Conservation (phyloP, 2,797 vertebrate genomes). For the Merluccius polli region DNA sequence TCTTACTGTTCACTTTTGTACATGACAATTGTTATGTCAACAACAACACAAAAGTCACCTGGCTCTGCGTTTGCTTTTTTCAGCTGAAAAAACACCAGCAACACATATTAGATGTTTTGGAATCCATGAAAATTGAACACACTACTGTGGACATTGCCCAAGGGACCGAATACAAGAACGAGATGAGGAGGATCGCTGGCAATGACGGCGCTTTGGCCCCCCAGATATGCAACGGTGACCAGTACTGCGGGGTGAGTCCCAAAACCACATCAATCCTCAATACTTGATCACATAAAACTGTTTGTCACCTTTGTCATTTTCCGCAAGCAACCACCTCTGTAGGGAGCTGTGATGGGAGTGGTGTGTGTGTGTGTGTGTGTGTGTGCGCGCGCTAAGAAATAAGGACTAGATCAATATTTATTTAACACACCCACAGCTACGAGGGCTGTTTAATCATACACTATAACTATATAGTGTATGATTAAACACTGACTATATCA, state of each 20-base stretch:
- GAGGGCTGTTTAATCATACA: too few relatives aligned
- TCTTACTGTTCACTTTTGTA: background rate
- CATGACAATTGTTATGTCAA: background rate
- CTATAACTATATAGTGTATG: too few relatives aligned
- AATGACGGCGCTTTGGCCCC: conserved; percentile 44
- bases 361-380: background rate
- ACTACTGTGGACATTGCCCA: conserved; percentile 35
- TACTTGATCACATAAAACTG: background rate
- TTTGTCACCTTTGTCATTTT: background rate
- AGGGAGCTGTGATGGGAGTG: too few relatives aligned
- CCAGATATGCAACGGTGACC: conserved; percentile 52
- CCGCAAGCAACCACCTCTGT: background rate
- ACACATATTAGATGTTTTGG: conserved; percentile 20
- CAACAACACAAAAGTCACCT: background rate
- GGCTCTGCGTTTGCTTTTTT: background rate
- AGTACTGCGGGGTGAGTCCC: conserved; percentile 62
- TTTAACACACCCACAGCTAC: background rate
- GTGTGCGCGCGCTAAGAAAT: background rate
- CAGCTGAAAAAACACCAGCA: conserved; percentile 50
- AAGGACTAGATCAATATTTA: conserved; percentile 44
- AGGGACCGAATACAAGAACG: background rate
- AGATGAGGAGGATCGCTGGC: conserved; percentile 43
- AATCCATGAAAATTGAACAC: conserved; percentile 15
- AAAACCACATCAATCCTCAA: background rate
- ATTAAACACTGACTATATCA: too few relatives aligned